Conservation (phyloP, 2,888 invertebrate species). For the Ecdyonurus torrentis region DNA sequence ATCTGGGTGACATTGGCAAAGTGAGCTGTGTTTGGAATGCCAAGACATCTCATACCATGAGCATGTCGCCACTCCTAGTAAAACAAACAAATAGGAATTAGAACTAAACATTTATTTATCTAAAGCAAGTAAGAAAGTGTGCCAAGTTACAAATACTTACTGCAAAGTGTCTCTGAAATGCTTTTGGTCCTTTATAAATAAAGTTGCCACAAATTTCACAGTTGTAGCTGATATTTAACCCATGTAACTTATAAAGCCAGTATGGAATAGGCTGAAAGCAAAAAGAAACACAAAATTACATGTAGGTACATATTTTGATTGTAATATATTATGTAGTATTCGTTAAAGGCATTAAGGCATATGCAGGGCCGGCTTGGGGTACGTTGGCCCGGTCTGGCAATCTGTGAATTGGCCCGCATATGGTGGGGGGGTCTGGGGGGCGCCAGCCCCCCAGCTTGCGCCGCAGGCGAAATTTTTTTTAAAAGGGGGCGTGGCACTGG, state of each 20-base stretch:
- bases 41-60: constrained; percentile 92
- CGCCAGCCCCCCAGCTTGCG: too few relatives aligned
- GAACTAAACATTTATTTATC: not conserved
- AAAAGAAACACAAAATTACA: too few relatives aligned
- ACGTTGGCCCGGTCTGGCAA: too few relatives aligned
- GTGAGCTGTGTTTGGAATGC: constrained; percentile 98
- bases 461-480: too few relatives aligned
- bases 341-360: too few relatives aligned
- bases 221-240: constrained; percentile 94
- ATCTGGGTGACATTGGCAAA: constrained; percentile 99
- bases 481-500: too few relatives aligned
- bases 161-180: constrained; percentile 97
- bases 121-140: not conserved
- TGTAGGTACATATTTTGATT: too few relatives aligned
- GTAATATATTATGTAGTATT: too few relatives aligned
- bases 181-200: constrained; percentile 97
- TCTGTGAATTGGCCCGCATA: too few relatives aligned
- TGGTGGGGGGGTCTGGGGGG: too few relatives aligned
- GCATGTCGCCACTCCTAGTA: constrained; percentile 48
- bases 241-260: constrained; percentile 98
- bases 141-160: constrained; percentile 23
- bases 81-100: not conserved
- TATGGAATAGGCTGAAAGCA: constrained; percentile 69
- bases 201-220: constrained; percentile 99
- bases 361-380: too few relatives aligned